Conservation (phyloP, 2,888 invertebrate species). For the Fragum sueziense region DNA sequence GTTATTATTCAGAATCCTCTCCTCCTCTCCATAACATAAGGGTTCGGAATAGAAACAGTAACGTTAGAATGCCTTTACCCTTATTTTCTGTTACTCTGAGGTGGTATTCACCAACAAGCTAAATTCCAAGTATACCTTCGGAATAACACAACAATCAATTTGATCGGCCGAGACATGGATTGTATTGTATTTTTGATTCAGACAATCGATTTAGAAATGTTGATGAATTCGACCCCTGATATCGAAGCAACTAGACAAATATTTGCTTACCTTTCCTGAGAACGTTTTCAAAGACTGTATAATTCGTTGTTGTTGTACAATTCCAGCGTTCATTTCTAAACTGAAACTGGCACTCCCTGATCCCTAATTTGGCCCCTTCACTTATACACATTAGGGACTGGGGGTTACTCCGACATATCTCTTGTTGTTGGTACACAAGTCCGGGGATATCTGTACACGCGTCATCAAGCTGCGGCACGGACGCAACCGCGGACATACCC, state of each 20-base stretch:
- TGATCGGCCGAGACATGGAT: no score
- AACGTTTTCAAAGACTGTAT: slow-evolving; percentile 84
- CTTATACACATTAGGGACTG: slow-evolving; percentile 84
- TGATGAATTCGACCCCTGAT: no score
- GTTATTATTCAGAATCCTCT: no score
- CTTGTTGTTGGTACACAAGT: slow-evolving; percentile 81
- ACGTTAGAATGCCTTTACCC: no score
- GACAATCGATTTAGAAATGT: no score
- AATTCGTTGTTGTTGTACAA: slow-evolving; percentile 82
- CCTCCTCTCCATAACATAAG: no score
- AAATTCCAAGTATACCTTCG: no score
- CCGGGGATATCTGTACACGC: slow-evolving; percentile 74
- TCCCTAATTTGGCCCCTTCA: slow-evolving; percentile 84
- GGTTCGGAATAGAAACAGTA: no score
- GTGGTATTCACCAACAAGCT: no score
- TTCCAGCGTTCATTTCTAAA: slow-evolving; percentile 86
- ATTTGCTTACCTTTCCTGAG: slow-evolving; percentile 83
- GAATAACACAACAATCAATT: no score
- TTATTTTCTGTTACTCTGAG: no score
- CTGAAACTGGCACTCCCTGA: slow-evolving; percentile 85
- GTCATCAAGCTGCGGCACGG: slow-evolving; percentile 60
- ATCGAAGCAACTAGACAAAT: background rate
- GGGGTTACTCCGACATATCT: slow-evolving; percentile 84
- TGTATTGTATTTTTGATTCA: no score
- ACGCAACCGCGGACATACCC: slow-evolving; percentile 73